Evolutionary conservation across 2,888 invertebrate genomes (phyloP).

Genomic region (Liopterus haemorrhoidalis): DNA sequence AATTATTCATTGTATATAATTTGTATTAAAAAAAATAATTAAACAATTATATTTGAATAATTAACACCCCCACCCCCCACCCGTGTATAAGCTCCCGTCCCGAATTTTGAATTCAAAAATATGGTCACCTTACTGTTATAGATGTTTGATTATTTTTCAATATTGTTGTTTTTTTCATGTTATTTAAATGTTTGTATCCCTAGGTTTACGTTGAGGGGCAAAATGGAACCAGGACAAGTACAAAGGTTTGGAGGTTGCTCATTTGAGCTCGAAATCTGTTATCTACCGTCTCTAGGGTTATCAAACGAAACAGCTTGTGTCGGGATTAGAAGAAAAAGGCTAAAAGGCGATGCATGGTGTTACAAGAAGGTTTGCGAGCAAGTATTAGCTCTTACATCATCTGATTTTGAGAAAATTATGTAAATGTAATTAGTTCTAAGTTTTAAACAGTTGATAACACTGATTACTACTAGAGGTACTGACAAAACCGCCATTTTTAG

Average conservation of each 20-base stretch:
- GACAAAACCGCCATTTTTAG: too few relatives aligned
- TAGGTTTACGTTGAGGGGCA: conserved; percentile 63
- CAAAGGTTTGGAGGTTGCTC: conserved; percentile 47
- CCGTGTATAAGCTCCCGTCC: too few relatives aligned
- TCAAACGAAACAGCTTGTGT: conserved; percentile 38
- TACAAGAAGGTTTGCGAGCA: conserved; percentile 75
- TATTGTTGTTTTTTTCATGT: too few relatives aligned
- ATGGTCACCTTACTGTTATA: too few relatives aligned
- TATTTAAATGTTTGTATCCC: conserved; percentile 27
- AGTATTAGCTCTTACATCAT: conserved; percentile 56
- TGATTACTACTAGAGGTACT: too few relatives aligned
- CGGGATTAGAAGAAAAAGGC: conserved; percentile 65
- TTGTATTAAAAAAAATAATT: background rate
- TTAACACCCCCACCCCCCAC: too few relatives aligned
- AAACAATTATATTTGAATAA: background rate
- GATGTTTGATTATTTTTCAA: too few relatives aligned
- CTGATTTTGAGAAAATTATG: too few relatives aligned
- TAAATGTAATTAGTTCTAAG: too few relatives aligned
- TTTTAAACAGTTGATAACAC: too few relatives aligned
- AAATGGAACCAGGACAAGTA: conserved; percentile 47
- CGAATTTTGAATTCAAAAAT: too few relatives aligned
- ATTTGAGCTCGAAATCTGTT: conserved; percentile 66
- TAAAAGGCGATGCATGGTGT: conserved; percentile 73
- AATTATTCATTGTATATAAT: background rate
- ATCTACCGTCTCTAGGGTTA: conserved; percentile 43